Evolutionary conservation across 2,113 vertebrate genomes (phyloP), one percentile per base, ranked within the genome.

Genomic region (Dermatemys mawii): DNA sequence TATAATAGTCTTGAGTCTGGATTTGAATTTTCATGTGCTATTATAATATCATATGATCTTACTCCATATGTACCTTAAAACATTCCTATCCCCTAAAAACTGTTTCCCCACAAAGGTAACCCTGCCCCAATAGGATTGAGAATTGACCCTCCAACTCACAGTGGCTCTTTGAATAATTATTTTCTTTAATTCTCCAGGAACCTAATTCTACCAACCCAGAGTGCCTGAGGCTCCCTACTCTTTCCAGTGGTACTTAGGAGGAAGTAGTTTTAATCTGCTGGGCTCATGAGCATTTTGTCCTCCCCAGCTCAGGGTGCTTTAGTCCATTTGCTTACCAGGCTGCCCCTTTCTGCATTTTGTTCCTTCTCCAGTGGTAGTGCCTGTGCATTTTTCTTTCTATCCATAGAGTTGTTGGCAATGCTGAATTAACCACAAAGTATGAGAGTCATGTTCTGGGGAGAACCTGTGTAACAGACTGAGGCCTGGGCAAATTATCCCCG

Each of bases 401-500:
- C n/a, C 92, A 90, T 73, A 89, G 67, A 94, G 94, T 95, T 97
- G 93, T 89, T 97, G 95, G 95, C 93, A 94, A 92, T 93, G 90
- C 91, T 96, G 9, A 94, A 96, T 95, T 93, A 96, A 82, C 80
- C 86, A 96, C 84, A 80, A 78, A 89, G n/a, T 78, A 94, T 70
- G 96, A 93, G 89, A 94, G 93, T 81, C 73, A 90, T 82, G 80
- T 50, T 95, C 94, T 88, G 73, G 13, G 51, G 90, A 94, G 51
- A 5, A 87, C 24, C 1, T 5, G 29, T 48, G 0, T 3, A 49
- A 8, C 26, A 85, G 88, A 83, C 90, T 8, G 32, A 83, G 80
- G 73, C 70, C 13, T 55, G 53, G 73, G 73, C 80, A 82, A 49
- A 80, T 76, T 24, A 76, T 27, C 11, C 14, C 41, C 41, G 13